Base-by-base conservation (phyloP, 2,888 invertebrate genomes). In the Eucera pruinosa region DNA sequence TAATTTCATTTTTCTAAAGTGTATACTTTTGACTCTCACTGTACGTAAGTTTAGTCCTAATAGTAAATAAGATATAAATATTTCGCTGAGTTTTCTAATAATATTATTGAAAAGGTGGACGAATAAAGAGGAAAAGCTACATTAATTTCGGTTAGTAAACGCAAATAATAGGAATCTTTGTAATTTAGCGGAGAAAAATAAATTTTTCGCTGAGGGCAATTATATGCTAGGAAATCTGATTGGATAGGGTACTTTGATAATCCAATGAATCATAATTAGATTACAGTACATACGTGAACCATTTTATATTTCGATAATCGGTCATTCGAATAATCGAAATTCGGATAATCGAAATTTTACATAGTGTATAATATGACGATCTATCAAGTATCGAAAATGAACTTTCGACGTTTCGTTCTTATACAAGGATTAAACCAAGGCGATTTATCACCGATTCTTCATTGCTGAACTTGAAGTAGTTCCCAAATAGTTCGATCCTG, bases 191-290 rank as follows among this genome's bases (percentile, higher is more conserved):
- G 6, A 30, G 30, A 64, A 30, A 74, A 75, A 70, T 67, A 36
- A 70, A 81, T 70, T 83, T 73, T 60, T 57, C 52, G 48, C 15
- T 13, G 47, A n/a, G 23, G 68, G 25, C 62, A 75, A 78, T 82
- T 75, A 77, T 70, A 79, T 55, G 47, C 45, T 39, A 36, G 52
- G 20, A 83, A 83, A 85, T 85, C 61, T 60, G 77, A 76, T 77
- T 81, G 58, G 68, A 73, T 66, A 66, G 77, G 72, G 81, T 75
- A 83, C 74, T 78, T 81, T 81, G 84, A 76, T 80, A 85, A 85
- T 67, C 72, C 69, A 77, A 83, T 85, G 79, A 81, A 69, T 84
- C 73, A 57, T 82, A 83, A 84, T 84, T 85, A 84, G 11, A 1
- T 27, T 2, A 30, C n/a, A n/a, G n/a, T n/a, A n/a, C n/a, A n/a